Percentiles rank a stretch among this genome's conserved stretches.
Conservation (phyloP, 1,140 invertebrate species). For the Aphelenchoides avenae region DNA sequence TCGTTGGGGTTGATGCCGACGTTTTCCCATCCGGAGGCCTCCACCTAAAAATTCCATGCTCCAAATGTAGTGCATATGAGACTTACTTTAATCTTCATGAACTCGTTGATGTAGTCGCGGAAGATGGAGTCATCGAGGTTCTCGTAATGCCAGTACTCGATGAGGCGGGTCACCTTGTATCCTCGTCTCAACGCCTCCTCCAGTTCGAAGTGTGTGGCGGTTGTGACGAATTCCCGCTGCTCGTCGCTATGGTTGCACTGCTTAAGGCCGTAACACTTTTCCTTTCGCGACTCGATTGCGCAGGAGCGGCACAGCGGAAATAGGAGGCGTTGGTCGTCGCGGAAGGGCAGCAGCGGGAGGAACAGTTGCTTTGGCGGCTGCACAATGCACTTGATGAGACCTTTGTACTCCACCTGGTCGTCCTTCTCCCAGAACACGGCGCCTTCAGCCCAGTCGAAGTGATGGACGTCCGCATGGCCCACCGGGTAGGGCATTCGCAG, state of each 20-base stretch:
- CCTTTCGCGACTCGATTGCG: background rate
- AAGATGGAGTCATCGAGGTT: no score
- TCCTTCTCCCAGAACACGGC: background rate
- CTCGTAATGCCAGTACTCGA: no score
- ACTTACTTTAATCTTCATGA: no score
- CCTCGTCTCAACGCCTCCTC: constrained; percentile 1
- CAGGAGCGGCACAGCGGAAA: background rate
- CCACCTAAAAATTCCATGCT: no score
- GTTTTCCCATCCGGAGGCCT: no score
- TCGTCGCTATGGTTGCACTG: background rate
- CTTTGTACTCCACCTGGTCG: background rate
- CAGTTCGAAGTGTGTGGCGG: background rate
- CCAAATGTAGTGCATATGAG: no score
- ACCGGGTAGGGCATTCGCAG: background rate
- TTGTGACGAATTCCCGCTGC: constrained; percentile 4
- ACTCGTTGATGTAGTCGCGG: no score
- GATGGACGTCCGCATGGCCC: constrained; percentile 1
- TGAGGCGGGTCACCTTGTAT: constrained; percentile 3
- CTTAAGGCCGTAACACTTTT: background rate
- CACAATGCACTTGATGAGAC: constrained; percentile 6
- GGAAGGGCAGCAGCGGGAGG: background rate
- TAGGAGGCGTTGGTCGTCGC: background rate
- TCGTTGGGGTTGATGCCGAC: no score
- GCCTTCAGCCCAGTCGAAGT: background rate
- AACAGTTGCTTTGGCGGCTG: background rate